Evolutionary conservation across 2,113 vertebrate species (phyloP).

Genomic region (Lophura nycthemera): DNA sequence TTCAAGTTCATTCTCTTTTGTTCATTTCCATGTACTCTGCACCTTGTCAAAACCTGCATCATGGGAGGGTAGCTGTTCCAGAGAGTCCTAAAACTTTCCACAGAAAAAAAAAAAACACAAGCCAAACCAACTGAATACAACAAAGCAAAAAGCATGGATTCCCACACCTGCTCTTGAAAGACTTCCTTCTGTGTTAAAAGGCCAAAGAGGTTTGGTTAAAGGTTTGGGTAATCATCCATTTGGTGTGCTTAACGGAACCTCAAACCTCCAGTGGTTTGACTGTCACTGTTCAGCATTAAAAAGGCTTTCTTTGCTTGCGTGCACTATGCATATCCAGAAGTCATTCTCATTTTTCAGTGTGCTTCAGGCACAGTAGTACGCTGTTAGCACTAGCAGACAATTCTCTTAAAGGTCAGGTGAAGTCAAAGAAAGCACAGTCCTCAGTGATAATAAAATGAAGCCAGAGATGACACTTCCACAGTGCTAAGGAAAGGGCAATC

Average conservation of each 20-base stretch:
- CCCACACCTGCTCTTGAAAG: not conserved
- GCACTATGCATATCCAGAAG: not conserved
- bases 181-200: not conserved
- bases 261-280: not conserved
- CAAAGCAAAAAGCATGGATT: not conserved
- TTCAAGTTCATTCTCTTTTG: not conserved
- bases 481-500: not conserved
- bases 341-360: not conserved
- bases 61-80: not conserved
- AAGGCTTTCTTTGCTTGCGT: not conserved
- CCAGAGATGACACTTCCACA: not conserved
- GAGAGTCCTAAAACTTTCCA: not conserved
- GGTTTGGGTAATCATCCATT: not conserved
- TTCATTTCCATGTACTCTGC: not conserved
- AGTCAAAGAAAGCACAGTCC: not conserved
- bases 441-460: not conserved
- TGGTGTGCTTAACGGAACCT: not conserved
- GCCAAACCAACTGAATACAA: not conserved
- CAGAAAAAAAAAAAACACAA: not conserved
- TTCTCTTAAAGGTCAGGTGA: constrained; percentile 23
- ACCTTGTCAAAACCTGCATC: not conserved
- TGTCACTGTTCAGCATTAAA: not conserved
- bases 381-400: not conserved
- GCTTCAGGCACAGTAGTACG: not conserved
- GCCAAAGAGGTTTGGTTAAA: not conserved